Evolutionary conservation across 2,888 invertebrate genomes (phyloP).

Genomic region (Drosophila fungiperda): DNA sequence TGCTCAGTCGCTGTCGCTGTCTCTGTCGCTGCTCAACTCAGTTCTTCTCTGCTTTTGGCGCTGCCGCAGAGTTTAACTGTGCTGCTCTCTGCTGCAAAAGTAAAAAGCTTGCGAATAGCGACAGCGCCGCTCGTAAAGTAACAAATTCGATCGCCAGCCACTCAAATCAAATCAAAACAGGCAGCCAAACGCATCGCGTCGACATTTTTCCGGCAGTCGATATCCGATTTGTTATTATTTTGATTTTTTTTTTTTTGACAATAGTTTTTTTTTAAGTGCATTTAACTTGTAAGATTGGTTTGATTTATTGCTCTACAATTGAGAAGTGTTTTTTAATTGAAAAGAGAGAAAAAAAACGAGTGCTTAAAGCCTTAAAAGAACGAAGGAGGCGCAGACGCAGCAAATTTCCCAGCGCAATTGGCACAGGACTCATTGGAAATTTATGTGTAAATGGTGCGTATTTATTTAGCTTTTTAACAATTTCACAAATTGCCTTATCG

Average conservation of each 20-base stretch:
- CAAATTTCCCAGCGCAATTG: slow-evolving; percentile 36
- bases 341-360: not conserved
- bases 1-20: slow-evolving; percentile 6
- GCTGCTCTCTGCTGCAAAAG: slow-evolving; percentile 30
- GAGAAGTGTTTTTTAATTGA: not conserved
- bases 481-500: slow-evolving; percentile 1
- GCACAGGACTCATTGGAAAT: slow-evolving; percentile 46
- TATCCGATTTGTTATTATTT: slow-evolving; percentile 6
- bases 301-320: not conserved
- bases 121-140: slow-evolving; percentile 21
- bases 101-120: slow-evolving; percentile 46
- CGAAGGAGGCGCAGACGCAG: slow-evolving; percentile 15
- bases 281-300: not conserved
- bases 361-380: not conserved
- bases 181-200: slow-evolving; percentile 74
- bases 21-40: slow-evolving; percentile 5
- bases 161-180: slow-evolving; percentile 76
- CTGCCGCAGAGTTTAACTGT: not conserved
- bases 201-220: slow-evolving; percentile 41
- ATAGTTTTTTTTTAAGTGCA: slow-evolving; percentile 27
- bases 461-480: not conserved
- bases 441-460: slow-evolving; percentile 75
- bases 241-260: not conserved
- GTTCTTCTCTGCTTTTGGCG: slow-evolving; percentile 10
- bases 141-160: slow-evolving; percentile 64